Percentiles rank a stretch among this genome's conserved stretches.
phyloP scores from a whole-genome alignment of 1,140 invertebrate species.

The Thaumetopoea pityocampa region DNA sequence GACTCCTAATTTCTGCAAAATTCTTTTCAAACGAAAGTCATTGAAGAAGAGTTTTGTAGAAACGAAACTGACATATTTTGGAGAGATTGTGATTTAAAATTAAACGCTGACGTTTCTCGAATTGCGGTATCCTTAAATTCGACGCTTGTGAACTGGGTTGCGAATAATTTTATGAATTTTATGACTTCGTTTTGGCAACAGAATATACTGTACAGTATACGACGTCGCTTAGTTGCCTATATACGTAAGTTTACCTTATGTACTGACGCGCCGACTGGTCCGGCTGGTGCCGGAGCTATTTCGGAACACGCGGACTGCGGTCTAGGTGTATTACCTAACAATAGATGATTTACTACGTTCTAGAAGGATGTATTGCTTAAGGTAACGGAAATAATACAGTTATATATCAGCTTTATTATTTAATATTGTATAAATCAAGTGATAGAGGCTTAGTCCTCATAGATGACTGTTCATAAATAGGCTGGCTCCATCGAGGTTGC shows the following conservation, averaged over 20 bases:
- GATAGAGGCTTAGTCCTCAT: too few species aligned
- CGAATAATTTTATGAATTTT: constrained; percentile 33
- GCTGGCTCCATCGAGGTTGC: too few species aligned
- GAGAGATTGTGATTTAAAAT: constrained; percentile 5
- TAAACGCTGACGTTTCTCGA: neutral
- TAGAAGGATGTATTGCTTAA: constrained; percentile 9
- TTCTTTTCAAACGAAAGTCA: too few species aligned
- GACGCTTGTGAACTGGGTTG: constrained; percentile 17
- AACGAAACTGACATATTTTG: neutral
- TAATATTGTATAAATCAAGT: constrained; percentile 2
- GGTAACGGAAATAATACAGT: constrained; percentile 1
- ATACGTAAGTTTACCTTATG: constrained; percentile 36
- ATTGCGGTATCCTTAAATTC: constrained; percentile 1
- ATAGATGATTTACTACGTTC: constrained; percentile 32
- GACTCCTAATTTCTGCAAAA: too few species aligned
- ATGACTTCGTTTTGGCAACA: constrained; percentile 43
- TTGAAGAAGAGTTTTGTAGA: neutral
- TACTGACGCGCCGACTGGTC: constrained; percentile 29
- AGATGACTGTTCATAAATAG: too few species aligned
- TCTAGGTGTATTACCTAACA: constrained; percentile 38
- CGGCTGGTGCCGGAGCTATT: constrained; percentile 40
- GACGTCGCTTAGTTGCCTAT: constrained; percentile 30
- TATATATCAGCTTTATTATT: neutral
- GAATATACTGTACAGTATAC: constrained; percentile 23
- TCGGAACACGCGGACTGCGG: constrained; percentile 39